These are phyloP conservation scores for Odontophorus gujanensis DNA, from an alignment of 2,113 vertebrate genomes.

Conservation along the genomic window DNA sequence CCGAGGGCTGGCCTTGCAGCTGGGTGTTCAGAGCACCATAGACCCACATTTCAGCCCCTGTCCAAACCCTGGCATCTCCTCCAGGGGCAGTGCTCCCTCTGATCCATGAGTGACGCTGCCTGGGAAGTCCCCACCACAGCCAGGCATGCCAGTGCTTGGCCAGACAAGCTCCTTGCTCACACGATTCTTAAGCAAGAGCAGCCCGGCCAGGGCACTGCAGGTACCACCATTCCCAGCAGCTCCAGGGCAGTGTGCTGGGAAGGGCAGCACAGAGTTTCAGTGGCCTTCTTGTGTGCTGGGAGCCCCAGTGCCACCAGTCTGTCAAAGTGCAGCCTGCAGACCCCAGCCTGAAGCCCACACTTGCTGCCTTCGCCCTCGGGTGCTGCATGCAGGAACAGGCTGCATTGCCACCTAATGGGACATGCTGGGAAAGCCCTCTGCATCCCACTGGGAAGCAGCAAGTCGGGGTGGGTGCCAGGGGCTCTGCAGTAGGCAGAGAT, in stretches of 20 bases:
- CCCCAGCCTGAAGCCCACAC: fast-evolving
- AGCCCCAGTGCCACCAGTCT: neutral
- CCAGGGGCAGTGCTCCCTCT: fast-evolving
- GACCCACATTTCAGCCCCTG: neutral
- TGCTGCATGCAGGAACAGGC: neutral
- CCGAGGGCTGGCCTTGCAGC: neutral
- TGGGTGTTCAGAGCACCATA: fast-evolving
- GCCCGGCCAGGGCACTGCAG: neutral
- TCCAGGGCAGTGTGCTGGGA: neutral
- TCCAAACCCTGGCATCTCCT: neutral
- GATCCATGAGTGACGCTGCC: neutral
- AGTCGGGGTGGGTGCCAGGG: fast-evolving
- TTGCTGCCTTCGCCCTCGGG: neutral
- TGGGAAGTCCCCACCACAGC: neutral
- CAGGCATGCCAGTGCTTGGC: neutral
- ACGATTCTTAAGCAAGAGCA: fast-evolving
- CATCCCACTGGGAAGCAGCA: neutral
- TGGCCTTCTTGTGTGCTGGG: fast-evolving
- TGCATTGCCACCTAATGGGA: conserved; percentile 45
- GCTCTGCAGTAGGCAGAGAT: neutral
- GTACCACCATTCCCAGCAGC: neutral
- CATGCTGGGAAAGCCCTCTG: neutral
- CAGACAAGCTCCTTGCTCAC: neutral
- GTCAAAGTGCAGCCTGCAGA: neutral
- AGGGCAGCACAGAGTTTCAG: neutral